Conservation (phyloP, 1,140 invertebrate genomes). For the Meteorus sp. region DNA sequence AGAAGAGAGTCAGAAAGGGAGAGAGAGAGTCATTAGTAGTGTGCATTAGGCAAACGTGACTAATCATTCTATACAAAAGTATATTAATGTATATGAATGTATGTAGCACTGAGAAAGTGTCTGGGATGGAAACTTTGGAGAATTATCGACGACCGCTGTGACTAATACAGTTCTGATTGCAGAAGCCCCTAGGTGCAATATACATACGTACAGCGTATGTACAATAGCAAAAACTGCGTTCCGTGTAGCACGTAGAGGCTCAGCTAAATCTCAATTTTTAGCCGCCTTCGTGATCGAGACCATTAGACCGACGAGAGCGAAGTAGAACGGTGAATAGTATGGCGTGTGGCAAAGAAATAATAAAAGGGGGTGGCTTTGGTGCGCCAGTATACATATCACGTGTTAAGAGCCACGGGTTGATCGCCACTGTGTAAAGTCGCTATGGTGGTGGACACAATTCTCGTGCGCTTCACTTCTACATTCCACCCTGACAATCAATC, state of each 20-base stretch:
- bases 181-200: not conserved
- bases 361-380: conserved; percentile 1
- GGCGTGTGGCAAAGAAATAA: too few species aligned
- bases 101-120: not conserved
- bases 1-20: too few species aligned
- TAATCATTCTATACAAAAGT: too few species aligned
- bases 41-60: not conserved
- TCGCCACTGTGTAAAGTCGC: conserved; percentile 21
- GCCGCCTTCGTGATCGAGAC: conserved; percentile 45
- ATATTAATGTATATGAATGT: too few species aligned
- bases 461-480: conserved; percentile 21
- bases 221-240: not conserved
- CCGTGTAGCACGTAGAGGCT: conserved; percentile 16
- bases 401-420: conserved; percentile 22
- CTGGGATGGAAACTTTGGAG: not conserved
- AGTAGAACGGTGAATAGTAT: too few species aligned
- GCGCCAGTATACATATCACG: not conserved
- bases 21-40: not conserved
- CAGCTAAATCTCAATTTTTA: conserved; percentile 41
- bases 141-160: not conserved
- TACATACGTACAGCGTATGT: conserved; percentile 3
- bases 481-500: conserved; percentile 16
- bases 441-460: conserved; percentile 4
- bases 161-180: not conserved
- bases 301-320: conserved; percentile 38